Base-by-base conservation (phyloP, 2,888 invertebrate species). In the Eupsilia transversa region DNA sequence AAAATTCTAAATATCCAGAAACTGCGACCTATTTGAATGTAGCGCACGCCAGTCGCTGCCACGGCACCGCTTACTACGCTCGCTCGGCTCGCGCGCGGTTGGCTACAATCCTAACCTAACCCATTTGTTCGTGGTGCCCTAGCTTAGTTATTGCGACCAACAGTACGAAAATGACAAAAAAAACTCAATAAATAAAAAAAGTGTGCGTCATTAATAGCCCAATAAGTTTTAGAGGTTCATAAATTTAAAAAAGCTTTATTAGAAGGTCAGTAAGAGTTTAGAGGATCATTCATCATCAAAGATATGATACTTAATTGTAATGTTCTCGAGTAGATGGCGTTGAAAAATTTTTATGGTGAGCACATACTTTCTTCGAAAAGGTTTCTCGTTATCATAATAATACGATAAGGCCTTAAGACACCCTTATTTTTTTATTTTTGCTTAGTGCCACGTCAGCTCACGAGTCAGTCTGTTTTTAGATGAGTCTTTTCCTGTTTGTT, bases 381-480 rank as follows among this genome's bases (percentile, higher is more conserved):
- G 77, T 87, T 82, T 77, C 71, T 87, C 73, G 77, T 85, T 87
- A 87, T 80, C 86, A 87, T 85, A 87, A 85, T 87, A 85, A 87
- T 87, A 80, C 86, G 72, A 82, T 85, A 72, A 85, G 79, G 79
- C 73, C 79, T 68, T 79, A 85, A 87, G 80, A 67, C 70, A 74
- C 74, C 69, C 70, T 75, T 86, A 80, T 85, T 79, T 86, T 84
- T 86, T 85, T 85, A 75, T 75, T 85, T 82, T 82, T 85, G 79
- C 68, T 80, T 76, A 78, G 57, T 76, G 67, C 83, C 65, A 64
- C 66, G 74, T 87, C 87, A 85, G 83, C 77, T 46, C 54, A 56
- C 65, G 70, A 77, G 72, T 46, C 70, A 46, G 80, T 75, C 72
- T 85, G 79, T 87, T 87, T 86, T 87, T 77, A 74, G 73, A 73